These are phyloP conservation scores for Gymnarchus niloticus DNA, from an alignment of 2,113 vertebrate species.

Conservation along the genomic window DNA sequence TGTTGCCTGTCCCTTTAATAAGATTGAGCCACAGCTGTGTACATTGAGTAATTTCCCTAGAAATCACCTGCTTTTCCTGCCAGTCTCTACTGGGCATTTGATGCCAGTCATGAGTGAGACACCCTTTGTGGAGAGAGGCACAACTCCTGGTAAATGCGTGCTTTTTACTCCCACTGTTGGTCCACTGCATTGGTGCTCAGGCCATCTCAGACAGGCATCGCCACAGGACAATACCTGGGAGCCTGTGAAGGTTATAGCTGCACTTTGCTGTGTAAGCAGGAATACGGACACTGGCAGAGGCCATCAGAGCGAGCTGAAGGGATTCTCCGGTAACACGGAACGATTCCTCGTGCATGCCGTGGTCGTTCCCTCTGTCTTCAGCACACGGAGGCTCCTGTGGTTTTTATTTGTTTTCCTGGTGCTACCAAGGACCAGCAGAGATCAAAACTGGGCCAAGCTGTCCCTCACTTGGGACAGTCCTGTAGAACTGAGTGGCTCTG, in stretches of 20 bases:
- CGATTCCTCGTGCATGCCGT: too few relatives aligned
- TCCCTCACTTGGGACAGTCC: not conserved
- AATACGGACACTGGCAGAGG: too few relatives aligned
- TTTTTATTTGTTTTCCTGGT: not conserved
- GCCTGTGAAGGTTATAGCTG: too few relatives aligned
- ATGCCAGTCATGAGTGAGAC: not conserved
- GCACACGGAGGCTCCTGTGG: too few relatives aligned
- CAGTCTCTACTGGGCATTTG: not conserved
- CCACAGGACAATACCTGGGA: too few relatives aligned
- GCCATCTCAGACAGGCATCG: too few relatives aligned
- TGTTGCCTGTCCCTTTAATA: not conserved
- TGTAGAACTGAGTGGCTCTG: not conserved
- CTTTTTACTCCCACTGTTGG: too few relatives aligned
- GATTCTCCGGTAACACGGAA: not conserved
- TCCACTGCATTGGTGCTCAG: too few relatives aligned
- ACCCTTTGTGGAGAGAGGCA: not conserved
- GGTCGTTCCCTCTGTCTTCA: too few relatives aligned
- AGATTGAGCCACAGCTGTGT: not conserved
- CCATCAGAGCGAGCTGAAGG: not conserved
- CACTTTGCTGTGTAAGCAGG: too few relatives aligned
- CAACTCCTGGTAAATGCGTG: not conserved
- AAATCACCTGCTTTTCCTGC: not conserved
- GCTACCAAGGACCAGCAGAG: not conserved
- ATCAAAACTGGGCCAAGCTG: slow-evolving; percentile 30
- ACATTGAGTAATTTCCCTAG: not conserved